Evolutionary conservation across 2,113 vertebrate species (phyloP).

Genomic region (Cyanistes caeruleus): DNA sequence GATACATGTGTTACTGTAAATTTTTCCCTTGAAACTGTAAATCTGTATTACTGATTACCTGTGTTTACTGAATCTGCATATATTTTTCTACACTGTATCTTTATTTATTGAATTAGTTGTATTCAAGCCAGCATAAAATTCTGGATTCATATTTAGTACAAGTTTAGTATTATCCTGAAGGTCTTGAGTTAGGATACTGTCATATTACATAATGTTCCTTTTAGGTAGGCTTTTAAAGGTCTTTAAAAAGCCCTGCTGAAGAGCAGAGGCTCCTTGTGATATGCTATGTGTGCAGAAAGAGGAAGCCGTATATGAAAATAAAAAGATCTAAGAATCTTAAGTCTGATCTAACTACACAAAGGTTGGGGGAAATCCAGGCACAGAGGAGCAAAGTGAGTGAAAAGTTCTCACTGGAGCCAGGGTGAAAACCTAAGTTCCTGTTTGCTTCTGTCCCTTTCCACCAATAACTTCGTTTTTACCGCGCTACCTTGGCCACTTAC

Average conservation of each 20-base stretch:
- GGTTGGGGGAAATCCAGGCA: neutral
- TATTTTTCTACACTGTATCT: neutral
- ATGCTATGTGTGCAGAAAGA: neutral
- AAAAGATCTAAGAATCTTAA: neutral
- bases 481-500: neutral
- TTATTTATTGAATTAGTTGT: neutral
- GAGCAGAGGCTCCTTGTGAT: neutral
- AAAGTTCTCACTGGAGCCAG: neutral
- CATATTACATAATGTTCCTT: fast-evolving
- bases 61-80: neutral
- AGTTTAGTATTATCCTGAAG: neutral
- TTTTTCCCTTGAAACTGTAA: neutral
- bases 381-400: neutral
- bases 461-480: neutral
- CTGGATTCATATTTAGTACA: neutral
- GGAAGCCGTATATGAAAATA: neutral
- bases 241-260: neutral
- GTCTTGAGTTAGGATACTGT: neutral
- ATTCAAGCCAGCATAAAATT: neutral
- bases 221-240: neutral
- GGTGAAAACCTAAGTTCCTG: neutral
- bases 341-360: neutral
- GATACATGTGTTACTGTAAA: neutral
- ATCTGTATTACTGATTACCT: neutral
- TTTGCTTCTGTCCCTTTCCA: neutral